Conservation (phyloP, 2,888 invertebrate genomes). For the Lasioglossum vierecki region DNA sequence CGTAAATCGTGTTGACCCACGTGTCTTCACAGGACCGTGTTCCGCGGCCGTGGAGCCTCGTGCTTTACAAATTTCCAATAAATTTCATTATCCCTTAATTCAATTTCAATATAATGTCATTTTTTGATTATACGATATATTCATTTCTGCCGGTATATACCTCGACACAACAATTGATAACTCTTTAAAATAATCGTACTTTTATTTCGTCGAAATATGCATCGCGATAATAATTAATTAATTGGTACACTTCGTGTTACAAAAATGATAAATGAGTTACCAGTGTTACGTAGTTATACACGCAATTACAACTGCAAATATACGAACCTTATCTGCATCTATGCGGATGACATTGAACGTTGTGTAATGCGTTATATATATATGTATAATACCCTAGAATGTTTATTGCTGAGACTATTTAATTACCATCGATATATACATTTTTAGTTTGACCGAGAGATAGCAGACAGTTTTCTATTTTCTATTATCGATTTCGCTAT, state of each 20-base stretch:
- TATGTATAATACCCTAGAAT: not conserved
- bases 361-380: conserved; percentile 24
- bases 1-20: conserved; percentile 56
- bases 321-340: conserved; percentile 27
- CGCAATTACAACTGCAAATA: conserved; percentile 20
- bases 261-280: not conserved
- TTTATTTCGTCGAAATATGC: not conserved
- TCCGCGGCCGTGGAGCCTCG: not conserved
- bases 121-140: not conserved
- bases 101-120: not conserved
- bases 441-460: not conserved
- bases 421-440: not conserved
- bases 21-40: conserved; percentile 51
- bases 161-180: not conserved
- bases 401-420: not conserved
- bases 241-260: not conserved
- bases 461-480: conserved; percentile 5
- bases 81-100: not conserved
- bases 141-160: not conserved
- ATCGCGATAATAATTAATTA: not conserved
- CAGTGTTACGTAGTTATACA: not conserved
- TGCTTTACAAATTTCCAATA: not conserved
- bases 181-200: not conserved
- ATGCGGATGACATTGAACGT: not conserved
- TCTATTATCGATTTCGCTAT: conserved; percentile 46